Evolutionary conservation across 92 coral and sea anemone species (phyloP), one percentile per base, ranked within the genome.

Genomic region (Ricordea florida): DNA sequence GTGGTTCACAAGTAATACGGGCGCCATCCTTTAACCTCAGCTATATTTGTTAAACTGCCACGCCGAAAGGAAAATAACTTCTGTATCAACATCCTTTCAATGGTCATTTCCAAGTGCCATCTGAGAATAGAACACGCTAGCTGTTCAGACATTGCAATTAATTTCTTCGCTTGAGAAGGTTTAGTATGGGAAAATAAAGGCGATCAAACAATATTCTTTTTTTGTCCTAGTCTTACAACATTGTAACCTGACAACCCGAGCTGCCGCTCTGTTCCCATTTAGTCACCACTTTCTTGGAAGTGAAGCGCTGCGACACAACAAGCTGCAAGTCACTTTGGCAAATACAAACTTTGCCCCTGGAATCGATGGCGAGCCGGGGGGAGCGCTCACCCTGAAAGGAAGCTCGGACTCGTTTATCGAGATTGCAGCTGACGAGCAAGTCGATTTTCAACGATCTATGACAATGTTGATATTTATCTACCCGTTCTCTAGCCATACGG

Each of bases 211-310:
- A 5, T 1, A 20, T 47, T 2, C 57, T 10, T 37, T 25, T 18
- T 44, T 29, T 0, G 21, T 46, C 57, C 5, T 62, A 83, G 89
- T 65, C 20, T 30, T 70, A 11, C 52, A 70, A 29, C 24, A 53
- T 11, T 70, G 77, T 44, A 70, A 70, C 58, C 22, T 70, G 40
- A 51, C 77, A 38, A 55, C 77, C 0, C 53, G 56, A 27, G 86
- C 93, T 16, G 70, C 82, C 6, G 93, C 79, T 13, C 62, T 88
- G 23, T 79, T 88, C 22, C 89, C 90, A n/a, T 74, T 88, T n/a
- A 75, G 60, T 58, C 68, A 38, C 8, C 71, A 72, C 33, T 72
- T 57, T 38, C 28, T 23, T 3, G 77, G 85, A 31, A 56, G 32
- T 22, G 93, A 88, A 44, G 87, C 64, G 6, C 63, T 84, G 8